These are phyloP conservation scores for Chelidonichthys spinosus DNA, from an alignment of 2,797 vertebrate species.

Conservation along the genomic window DNA sequence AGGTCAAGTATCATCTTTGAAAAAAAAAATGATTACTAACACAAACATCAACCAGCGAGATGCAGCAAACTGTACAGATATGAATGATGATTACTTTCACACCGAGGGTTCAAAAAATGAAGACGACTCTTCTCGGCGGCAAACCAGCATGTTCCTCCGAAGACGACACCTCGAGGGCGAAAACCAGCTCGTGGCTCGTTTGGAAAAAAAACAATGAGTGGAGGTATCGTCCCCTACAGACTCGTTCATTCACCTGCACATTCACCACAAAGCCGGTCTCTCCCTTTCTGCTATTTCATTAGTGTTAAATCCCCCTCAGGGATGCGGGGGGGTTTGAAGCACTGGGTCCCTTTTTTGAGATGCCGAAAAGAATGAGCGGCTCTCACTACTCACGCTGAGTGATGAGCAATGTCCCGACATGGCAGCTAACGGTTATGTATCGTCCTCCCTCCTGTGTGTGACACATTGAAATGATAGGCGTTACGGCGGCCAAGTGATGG, in stretches of 20 bases:
- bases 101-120: conserved; percentile 26
- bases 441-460: conserved; percentile 58
- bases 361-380: conserved; percentile 45
- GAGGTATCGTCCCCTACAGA: conserved; percentile 37
- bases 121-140: not conserved
- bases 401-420: conserved; percentile 71
- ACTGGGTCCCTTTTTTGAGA: conserved; percentile 19
- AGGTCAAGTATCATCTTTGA: conserved; percentile 26
- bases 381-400: conserved; percentile 63
- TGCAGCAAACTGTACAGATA: conserved; percentile 45
- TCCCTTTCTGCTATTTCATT: conserved; percentile 52
- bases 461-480: conserved; percentile 75
- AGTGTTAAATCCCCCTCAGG: conserved; percentile 38
- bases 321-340: conserved; percentile 21
- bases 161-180: conserved; percentile 10
- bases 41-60: conserved; percentile 25
- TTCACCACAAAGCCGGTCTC: conserved; percentile 44
- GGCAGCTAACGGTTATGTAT: conserved; percentile 76
- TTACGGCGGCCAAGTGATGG: conserved; percentile 61
- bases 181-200: conserved; percentile 38
- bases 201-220: conserved; percentile 40
- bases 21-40: conserved; percentile 18
- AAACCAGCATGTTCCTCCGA: conserved; percentile 42
- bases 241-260: conserved; percentile 38
- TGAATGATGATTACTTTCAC: conserved; percentile 55